A percentile compares a stretch with the other conserved stretches of the same genome.
These are phyloP conservation scores for Metridium senile DNA, from an alignment of 92 coral and sea anemone genomes.

Conservation along the genomic window DNA sequence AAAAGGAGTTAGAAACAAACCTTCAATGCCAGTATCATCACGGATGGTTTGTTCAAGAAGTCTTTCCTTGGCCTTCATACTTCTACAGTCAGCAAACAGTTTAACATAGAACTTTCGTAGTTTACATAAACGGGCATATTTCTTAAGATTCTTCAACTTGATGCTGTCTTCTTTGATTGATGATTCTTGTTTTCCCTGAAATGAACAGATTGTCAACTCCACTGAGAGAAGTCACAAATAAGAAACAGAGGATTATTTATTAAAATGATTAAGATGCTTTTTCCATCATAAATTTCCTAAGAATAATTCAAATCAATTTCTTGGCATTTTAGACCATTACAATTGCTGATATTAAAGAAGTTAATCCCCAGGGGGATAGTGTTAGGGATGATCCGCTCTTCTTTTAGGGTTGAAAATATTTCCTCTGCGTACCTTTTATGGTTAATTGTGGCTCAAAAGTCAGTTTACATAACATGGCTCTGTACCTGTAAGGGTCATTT, in stretches of 20 bases:
- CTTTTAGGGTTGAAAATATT: too few relatives aligned
- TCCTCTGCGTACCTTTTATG: too few relatives aligned
- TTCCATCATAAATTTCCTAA: neutral
- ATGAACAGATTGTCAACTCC: neutral
- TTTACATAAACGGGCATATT: slow-evolving; percentile 77
- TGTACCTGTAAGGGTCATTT: too few relatives aligned
- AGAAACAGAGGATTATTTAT: neutral
- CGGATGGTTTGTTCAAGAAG: slow-evolving; percentile 66
- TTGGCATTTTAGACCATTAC: too few relatives aligned
- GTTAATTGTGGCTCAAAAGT: too few relatives aligned
- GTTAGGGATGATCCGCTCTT: too few relatives aligned
- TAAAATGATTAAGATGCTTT: neutral
- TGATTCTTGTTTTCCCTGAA: slow-evolving; percentile 9
- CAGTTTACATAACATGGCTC: too few relatives aligned
- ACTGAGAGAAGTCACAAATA: neutral
- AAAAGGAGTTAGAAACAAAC: slow-evolving; percentile 50
- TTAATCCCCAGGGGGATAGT: too few relatives aligned
- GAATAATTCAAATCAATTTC: too few relatives aligned
- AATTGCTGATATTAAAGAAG: too few relatives aligned
- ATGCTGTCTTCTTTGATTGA: slow-evolving; percentile 66
- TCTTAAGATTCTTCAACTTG: slow-evolving; percentile 75
- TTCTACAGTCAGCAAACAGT: slow-evolving; percentile 79
- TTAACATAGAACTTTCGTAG: slow-evolving; percentile 68
- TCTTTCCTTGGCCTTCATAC: slow-evolving; percentile 84
- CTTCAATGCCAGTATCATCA: slow-evolving; percentile 82